A percentile compares a stretch with the other conserved stretches of the same genome.
Conservation (phyloP, 2,888 invertebrate genomes). For the Sepioteuthis lessoniana region DNA sequence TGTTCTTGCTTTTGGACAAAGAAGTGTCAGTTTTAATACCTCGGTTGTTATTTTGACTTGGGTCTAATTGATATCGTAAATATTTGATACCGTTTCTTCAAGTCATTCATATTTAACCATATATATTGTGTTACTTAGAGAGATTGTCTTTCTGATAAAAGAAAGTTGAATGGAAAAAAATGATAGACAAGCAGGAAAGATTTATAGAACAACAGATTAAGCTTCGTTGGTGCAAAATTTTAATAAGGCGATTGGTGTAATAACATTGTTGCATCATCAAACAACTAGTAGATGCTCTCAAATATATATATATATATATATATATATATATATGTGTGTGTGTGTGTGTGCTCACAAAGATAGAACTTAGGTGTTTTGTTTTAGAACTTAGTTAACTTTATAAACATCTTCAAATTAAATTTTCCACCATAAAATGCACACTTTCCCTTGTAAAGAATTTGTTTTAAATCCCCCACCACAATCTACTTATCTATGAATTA, state of each 20-base stretch:
- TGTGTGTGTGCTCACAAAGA: background rate
- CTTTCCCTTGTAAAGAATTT: no score
- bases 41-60: background rate
- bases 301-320: background rate
- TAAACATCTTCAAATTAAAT: no score
- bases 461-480: no score
- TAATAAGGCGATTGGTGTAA: background rate
- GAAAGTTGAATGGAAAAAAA: background rate
- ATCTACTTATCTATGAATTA: no score
- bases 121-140: slow-evolving; percentile 13
- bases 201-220: background rate
- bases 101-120: background rate
- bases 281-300: background rate
- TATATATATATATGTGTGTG: no score
- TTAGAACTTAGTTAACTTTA: no score
- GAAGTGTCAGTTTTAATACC: slow-evolving; percentile 9
- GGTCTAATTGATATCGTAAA: slow-evolving; percentile 5
- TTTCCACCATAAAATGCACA: no score
- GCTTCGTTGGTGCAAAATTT: background rate
- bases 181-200: background rate
- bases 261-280: background rate
- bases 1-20: slow-evolving; percentile 25
- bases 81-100: background rate
- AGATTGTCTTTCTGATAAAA: slow-evolving; percentile 4
- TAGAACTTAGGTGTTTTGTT: no score